phyloP scores from a whole-genome alignment of 2,888 invertebrate species.

The Scrobipalpa costella region DNA sequence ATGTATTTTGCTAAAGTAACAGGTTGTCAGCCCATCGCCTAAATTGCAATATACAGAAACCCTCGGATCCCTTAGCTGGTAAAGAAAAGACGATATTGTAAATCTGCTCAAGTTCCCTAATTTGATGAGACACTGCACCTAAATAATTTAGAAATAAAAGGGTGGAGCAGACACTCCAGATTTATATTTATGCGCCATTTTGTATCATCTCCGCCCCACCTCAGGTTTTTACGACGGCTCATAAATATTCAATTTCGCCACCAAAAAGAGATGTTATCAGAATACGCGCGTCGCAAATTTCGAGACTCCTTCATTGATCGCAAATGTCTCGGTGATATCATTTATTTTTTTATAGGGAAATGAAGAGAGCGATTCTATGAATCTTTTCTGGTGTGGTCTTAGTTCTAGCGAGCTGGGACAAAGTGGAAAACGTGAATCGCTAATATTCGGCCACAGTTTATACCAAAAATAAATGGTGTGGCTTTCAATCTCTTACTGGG shows the following conservation, averaged over 20 bases:
- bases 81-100: neutral
- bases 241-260: slow-evolving; percentile 23
- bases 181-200: slow-evolving; percentile 21
- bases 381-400: slow-evolving; percentile 48
- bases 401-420: neutral
- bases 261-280: slow-evolving; percentile 22
- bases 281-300: slow-evolving; percentile 22
- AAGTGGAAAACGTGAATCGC: too few relatives aligned
- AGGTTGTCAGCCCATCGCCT: too few relatives aligned
- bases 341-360: slow-evolving; percentile 24
- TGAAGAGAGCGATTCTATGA: slow-evolving; percentile 51
- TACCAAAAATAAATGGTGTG: too few relatives aligned
- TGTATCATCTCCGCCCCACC: slow-evolving; percentile 17
- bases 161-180: slow-evolving; percentile 14
- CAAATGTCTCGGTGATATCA: slow-evolving; percentile 20
- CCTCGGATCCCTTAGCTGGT: too few relatives aligned
- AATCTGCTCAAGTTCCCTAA: neutral
- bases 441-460: neutral
- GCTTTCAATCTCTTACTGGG: too few relatives aligned
- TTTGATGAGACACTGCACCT: slow-evolving; percentile 1
- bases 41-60: too few relatives aligned
- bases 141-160: slow-evolving; percentile 21
- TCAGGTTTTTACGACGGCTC: slow-evolving; percentile 19
- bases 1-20: too few relatives aligned
- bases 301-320: slow-evolving; percentile 23